Percentiles rank a stretch among this genome's conserved stretches.
Conservation (phyloP, 2,797 vertebrate species). For the Falco novaeseelandiae region DNA sequence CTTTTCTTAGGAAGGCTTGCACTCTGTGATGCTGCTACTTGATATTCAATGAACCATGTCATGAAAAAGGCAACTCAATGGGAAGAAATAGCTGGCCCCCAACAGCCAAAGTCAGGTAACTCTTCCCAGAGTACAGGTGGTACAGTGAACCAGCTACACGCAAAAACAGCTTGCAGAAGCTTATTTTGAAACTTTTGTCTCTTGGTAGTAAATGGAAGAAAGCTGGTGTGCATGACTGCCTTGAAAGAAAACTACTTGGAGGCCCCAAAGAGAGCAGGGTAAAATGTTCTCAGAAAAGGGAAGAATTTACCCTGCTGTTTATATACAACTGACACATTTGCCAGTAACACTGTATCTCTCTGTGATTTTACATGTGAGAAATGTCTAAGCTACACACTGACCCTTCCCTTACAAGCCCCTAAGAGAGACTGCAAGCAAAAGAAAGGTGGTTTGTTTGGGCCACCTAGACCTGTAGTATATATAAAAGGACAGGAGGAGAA, state of each 20-base stretch:
- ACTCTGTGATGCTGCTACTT: neutral
- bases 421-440: neutral
- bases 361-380: neutral
- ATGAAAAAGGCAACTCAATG: fast-evolving
- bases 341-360: neutral
- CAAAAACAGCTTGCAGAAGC: neutral
- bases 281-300: neutral
- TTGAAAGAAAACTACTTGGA: neutral
- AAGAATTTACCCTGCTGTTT: neutral
- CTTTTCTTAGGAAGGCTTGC: fast-evolving
- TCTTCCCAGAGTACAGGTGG: neutral
- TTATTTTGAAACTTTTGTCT: neutral
- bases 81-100: neutral
- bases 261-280: neutral
- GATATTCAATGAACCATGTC: neutral
- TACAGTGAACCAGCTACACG: neutral
- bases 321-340: fast-evolving
- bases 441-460: neutral
- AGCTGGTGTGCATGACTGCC: neutral
- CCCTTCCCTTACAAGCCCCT: neutral
- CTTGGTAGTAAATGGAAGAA: neutral
- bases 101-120: neutral
- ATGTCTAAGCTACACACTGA: neutral
- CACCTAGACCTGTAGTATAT: neutral
- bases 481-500: neutral